These are phyloP conservation scores for Odiellus spinosus DNA, from an alignment of 2,888 invertebrate genomes.

Conservation along the genomic window DNA sequence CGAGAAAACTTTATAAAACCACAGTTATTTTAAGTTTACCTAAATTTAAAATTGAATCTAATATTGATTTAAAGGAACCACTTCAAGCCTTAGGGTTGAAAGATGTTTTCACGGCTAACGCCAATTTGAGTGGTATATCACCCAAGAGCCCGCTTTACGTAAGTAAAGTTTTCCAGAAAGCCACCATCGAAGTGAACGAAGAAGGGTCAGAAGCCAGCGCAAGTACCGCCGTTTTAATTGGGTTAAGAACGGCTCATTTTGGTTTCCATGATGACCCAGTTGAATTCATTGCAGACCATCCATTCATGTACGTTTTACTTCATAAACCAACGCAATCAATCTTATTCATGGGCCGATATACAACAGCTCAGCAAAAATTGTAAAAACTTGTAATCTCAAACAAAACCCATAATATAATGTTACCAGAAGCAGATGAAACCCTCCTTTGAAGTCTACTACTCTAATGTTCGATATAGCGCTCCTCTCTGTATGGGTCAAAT, in stretches of 20 bases:
- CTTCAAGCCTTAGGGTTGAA: conserved; percentile 35
- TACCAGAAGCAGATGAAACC: no score
- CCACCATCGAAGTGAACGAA: conserved; percentile 39
- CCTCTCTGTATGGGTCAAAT: no score
- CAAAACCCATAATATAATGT: no score
- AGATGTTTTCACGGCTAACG: conserved; percentile 39
- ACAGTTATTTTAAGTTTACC: not conserved
- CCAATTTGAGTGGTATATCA: conserved; percentile 43
- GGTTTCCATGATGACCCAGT: not conserved
- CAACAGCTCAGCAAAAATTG: no score
- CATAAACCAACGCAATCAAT: conserved; percentile 8
- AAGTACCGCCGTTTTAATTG: conserved; percentile 12
- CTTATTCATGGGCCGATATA: conserved; percentile 9
- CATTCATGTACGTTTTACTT: conserved; percentile 12
- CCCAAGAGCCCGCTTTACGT: conserved; percentile 32
- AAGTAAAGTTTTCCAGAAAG: conserved; percentile 40
- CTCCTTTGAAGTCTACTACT: no score
- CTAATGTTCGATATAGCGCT: no score
- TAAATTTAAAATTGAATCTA: not conserved
- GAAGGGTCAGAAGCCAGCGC: conserved; percentile 38
- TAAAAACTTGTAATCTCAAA: no score
- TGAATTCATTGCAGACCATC: conserved; percentile 11
- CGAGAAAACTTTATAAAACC: not conserved
- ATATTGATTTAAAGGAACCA: not conserved
- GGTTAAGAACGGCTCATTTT: not conserved